Evolutionary conservation across 2,113 vertebrate species (phyloP).

Genomic region (Orcinus orca): DNA sequence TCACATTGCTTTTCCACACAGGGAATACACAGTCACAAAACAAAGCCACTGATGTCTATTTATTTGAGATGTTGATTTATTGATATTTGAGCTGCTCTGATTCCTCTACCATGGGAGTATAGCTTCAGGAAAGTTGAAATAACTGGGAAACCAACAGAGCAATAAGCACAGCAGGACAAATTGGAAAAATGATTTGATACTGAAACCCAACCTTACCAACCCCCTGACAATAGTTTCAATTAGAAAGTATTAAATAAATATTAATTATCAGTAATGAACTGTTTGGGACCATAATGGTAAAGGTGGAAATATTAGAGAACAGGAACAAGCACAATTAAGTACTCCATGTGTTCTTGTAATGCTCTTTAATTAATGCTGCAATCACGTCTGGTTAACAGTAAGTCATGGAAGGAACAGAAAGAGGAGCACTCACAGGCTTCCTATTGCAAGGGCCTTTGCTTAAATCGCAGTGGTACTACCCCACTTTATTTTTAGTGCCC

Average conservation of each 20-base stretch:
- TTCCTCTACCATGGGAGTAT: not conserved
- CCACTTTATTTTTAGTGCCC: not conserved
- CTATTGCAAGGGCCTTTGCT: not conserved
- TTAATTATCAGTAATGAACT: conserved; percentile 75
- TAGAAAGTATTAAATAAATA: conserved; percentile 75
- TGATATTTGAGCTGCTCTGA: not conserved
- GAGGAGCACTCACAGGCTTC: not conserved
- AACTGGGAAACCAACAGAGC: conserved; percentile 76
- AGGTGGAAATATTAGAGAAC: conserved; percentile 53
- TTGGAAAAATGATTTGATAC: conserved; percentile 76
- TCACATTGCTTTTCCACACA: not conserved
- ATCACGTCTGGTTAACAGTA: not conserved
- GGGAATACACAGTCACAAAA: not conserved
- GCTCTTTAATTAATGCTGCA: conserved; percentile 41
- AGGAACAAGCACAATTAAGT: not conserved
- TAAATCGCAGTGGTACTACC: not conserved
- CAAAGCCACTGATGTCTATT: not conserved
- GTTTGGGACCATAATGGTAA: conserved; percentile 52
- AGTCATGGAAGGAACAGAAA: not conserved
- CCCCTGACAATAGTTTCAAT: conserved; percentile 71
- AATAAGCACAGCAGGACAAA: conserved; percentile 72
- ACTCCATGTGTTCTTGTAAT: conserved; percentile 32
- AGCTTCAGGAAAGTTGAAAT: conserved; percentile 67
- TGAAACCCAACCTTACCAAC: conserved; percentile 55
- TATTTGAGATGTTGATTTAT: conserved; percentile 19